A percentile compares a stretch with the other conserved stretches of the same genome.
Evolutionary conservation across 2,113 vertebrate genomes (phyloP).

Genomic region (Dasypus novemcinctus): DNA sequence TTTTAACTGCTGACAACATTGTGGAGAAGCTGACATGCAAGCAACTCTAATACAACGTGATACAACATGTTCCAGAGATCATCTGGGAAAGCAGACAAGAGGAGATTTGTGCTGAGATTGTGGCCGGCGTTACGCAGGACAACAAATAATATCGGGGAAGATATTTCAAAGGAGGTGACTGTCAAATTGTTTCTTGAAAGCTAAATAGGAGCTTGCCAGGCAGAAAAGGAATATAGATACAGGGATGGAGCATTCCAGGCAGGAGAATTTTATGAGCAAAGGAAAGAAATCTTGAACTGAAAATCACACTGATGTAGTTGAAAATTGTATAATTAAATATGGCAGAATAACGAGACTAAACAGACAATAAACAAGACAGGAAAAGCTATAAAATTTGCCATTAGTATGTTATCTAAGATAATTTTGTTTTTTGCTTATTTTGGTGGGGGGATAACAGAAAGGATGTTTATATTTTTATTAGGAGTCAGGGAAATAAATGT

Average conservation of each 20-base stretch:
- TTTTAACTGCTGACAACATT: not conserved
- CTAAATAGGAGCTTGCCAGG: not conserved
- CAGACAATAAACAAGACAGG: not conserved
- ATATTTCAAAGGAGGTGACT: not conserved
- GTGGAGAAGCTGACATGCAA: not conserved
- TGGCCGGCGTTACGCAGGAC: not conserved
- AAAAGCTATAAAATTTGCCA: not conserved
- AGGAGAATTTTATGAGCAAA: not conserved
- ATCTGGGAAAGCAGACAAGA: not conserved
- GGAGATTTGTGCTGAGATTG: not conserved
- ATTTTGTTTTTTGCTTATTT: not conserved
- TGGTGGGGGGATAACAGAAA: not conserved
- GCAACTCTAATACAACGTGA: not conserved
- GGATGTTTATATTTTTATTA: not conserved
- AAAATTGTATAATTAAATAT: not conserved
- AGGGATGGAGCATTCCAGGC: not conserved
- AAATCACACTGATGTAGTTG: not conserved
- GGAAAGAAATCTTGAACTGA: conserved; percentile 14
- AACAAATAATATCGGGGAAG: not conserved
- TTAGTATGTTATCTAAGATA: not conserved
- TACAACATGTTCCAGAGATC: not conserved
- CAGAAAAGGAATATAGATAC: not conserved
- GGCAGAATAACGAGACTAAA: not conserved
- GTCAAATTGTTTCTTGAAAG: not conserved
- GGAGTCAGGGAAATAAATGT: not conserved